Percentiles rank a stretch among this genome's conserved stretches.
Conservation (phyloP, 2,888 invertebrate genomes). For the Melipona bicolor region DNA sequence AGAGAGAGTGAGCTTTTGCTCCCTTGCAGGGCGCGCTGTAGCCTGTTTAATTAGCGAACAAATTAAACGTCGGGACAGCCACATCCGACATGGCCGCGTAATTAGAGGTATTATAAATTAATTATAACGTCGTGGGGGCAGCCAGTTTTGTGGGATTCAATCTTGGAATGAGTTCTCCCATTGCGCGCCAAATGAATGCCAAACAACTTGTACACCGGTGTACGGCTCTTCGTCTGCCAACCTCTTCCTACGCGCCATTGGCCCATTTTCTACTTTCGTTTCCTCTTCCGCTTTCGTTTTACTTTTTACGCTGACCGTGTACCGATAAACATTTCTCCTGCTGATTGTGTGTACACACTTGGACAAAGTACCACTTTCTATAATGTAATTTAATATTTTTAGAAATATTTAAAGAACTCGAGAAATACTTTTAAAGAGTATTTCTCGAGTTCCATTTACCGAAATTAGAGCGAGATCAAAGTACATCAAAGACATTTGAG, state of each 20-base stretch:
- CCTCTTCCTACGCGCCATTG: slow-evolving; percentile 12
- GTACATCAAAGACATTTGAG: too few relatives aligned
- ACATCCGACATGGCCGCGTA: slow-evolving; percentile 74
- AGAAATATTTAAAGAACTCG: too few relatives aligned
- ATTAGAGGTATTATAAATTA: slow-evolving; percentile 82
- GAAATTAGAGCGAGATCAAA: too few relatives aligned
- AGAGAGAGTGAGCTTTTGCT: slow-evolving; percentile 17
- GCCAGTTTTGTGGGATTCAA: slow-evolving; percentile 78
- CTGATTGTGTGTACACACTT: too few relatives aligned
- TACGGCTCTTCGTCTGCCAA: not conserved
- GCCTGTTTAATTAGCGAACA: slow-evolving; percentile 79
- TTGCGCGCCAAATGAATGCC: slow-evolving; percentile 72
- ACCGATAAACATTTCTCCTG: too few relatives aligned
- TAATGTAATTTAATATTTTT: too few relatives aligned
- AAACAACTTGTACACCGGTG: slow-evolving; percentile 66
- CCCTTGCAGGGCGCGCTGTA: slow-evolving; percentile 37
- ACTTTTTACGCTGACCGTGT: too few relatives aligned
- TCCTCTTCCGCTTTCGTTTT: not conserved
- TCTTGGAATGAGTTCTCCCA: slow-evolving; percentile 73
- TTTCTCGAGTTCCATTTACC: too few relatives aligned
- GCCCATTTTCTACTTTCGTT: not conserved
- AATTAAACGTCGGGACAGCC: slow-evolving; percentile 77
- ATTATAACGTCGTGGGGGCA: slow-evolving; percentile 73
- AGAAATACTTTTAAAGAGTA: too few relatives aligned
- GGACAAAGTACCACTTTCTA: too few relatives aligned